Base-by-base conservation (phyloP, 2,797 vertebrate species). In the Melanotaenia nigrans region DNA sequence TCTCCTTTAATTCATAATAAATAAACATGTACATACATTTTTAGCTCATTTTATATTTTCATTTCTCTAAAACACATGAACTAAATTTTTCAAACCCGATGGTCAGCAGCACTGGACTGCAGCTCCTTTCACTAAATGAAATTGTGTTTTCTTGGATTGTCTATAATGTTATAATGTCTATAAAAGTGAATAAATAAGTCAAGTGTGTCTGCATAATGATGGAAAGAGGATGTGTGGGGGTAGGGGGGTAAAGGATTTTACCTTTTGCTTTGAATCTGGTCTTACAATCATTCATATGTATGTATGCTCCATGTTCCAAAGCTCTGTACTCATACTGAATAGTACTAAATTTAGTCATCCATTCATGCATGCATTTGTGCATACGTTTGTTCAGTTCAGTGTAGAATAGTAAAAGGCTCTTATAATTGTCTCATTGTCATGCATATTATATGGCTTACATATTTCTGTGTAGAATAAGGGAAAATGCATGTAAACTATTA, bases 211-310 rank as follows among this genome's bases (percentile, higher is more conserved):
- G 4, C 2, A 18, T 18, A 6, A 1, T 25, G 71, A 9, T 70
- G 62, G 75, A 75, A 69, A 78, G 38, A 71, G 42, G 25, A 9
- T 11, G 2, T 6, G 30, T 40, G 56, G 1, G 35, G 35, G 35
- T 8, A 4, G 35, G 35, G 35, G 12, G 1, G 1, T 45, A 9
- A 54, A 24, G 51, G 51, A 25, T 22, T 62, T 71, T 22, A 16
- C 14, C 49, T 8, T 79, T 74, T 30, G 32, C 28, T 59, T 59
- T 65, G 42, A 60, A 77, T 70, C 61, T 33, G n/a, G 2, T 49
- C 30, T 45, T n/a, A 61, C 56, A 54, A 73, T 68, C 58, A 51
- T 75, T 60, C 32, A 60, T 62, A 73, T 66, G 57, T 53, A 59
- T 70, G 70, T 53, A 36, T 61, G 57, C 47, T 40, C 59, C 62